Conservation (phyloP, 1,140 invertebrate genomes). For the Leptopilina clavipes region DNA sequence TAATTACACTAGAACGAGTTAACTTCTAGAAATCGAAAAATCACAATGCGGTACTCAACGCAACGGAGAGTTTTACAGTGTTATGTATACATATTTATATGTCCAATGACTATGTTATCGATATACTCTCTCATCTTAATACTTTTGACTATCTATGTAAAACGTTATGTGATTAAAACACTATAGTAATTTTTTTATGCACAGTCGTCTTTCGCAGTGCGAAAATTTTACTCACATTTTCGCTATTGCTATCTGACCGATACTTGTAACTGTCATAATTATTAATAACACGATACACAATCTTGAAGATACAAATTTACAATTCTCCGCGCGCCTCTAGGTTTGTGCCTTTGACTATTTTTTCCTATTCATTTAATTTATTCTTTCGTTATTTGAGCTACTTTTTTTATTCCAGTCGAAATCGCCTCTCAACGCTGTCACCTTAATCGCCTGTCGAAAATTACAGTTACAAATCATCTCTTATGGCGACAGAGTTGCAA, state of each 20-base stretch:
- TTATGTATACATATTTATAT: background rate
- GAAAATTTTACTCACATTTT: slow-evolving; percentile 38
- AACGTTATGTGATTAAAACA: slow-evolving; percentile 60
- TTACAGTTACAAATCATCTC: background rate
- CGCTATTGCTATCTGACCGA: slow-evolving; percentile 25
- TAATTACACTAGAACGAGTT: slow-evolving; percentile 51
- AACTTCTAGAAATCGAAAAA: slow-evolving; percentile 54
- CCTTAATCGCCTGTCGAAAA: background rate
- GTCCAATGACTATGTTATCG: slow-evolving; percentile 42
- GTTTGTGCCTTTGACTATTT: slow-evolving; percentile 47
- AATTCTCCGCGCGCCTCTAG: slow-evolving; percentile 50
- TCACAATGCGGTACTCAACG: slow-evolving; percentile 55
- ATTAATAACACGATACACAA: slow-evolving; percentile 66
- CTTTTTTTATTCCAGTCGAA: background rate
- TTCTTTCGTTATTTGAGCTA: slow-evolving; percentile 32
- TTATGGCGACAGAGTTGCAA: background rate
- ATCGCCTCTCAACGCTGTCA: slow-evolving; percentile 42
- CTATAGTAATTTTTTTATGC: slow-evolving; percentile 63
- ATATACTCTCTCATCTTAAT: slow-evolving; percentile 56
- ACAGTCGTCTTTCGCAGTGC: slow-evolving; percentile 59
- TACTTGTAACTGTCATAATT: slow-evolving; percentile 58
- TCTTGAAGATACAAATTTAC: slow-evolving; percentile 73
- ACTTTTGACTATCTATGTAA: slow-evolving; percentile 64
- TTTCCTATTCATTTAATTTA: slow-evolving; percentile 35
- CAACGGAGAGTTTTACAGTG: slow-evolving; percentile 25